Evolutionary conservation across 2,113 vertebrate species (phyloP).

Genomic region (Sinocyclocheilus maitianheensis): DNA sequence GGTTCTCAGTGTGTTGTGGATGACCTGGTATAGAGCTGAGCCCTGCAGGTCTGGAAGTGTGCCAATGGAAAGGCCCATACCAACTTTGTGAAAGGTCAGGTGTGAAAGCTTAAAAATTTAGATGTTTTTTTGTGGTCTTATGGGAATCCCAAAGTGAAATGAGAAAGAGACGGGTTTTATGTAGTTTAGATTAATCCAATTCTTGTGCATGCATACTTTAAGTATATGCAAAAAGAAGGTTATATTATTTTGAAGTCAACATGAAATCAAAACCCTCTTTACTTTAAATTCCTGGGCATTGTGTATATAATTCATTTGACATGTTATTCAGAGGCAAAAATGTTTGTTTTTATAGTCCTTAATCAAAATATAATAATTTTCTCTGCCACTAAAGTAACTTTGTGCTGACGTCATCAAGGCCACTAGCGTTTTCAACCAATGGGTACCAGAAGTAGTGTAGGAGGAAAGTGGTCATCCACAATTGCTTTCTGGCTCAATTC

Average conservation of each 20-base stretch:
- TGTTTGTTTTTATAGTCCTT: too few species aligned
- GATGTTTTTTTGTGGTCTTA: neutral
- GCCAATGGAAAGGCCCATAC: neutral
- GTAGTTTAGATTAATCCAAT: neutral
- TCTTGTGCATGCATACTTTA: neutral
- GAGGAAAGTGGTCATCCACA: neutral
- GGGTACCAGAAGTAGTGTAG: too few species aligned
- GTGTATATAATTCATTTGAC: too few species aligned
- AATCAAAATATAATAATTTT: too few species aligned
- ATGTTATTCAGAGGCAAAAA: too few species aligned
- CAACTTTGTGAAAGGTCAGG: neutral
- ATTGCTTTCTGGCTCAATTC: neutral
- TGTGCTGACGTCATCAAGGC: too few species aligned
- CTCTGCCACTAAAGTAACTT: too few species aligned
- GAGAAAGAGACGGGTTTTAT: neutral
- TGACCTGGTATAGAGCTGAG: constrained; percentile 1
- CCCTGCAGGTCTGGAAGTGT: neutral
- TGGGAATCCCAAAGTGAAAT: neutral
- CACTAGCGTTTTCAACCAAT: too few species aligned
- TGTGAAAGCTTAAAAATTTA: neutral
- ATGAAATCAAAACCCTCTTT: neutral
- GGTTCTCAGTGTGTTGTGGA: neutral
- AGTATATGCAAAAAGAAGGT: neutral
- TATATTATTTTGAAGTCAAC: neutral
- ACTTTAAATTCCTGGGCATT: neutral